A percentile compares a stretch with the other conserved stretches of the same genome.
Evolutionary conservation across 2,113 vertebrate species (phyloP).

Genomic region (Lucifuga dentata): DNA sequence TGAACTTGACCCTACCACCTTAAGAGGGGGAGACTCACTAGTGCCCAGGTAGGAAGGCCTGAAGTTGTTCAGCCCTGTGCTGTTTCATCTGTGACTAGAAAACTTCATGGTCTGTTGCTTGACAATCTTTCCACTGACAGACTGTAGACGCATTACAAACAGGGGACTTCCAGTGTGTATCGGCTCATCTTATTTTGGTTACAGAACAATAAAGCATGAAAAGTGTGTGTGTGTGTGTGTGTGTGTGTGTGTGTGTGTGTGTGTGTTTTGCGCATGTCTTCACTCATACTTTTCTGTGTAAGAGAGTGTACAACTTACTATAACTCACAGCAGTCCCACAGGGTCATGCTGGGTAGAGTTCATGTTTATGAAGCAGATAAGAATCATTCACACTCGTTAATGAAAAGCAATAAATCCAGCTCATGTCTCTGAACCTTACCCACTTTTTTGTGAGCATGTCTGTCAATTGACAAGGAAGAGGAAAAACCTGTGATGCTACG

Average conservation of each 20-base stretch:
- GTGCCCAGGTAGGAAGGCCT: conserved; percentile 90
- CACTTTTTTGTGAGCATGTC: background rate
- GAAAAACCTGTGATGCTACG: no score
- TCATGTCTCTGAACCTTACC: background rate
- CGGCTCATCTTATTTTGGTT: conserved; percentile 5
- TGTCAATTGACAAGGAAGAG: no score
- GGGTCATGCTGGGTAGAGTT: background rate
- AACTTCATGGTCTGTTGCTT: background rate
- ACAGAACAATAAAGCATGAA: conserved; percentile 19
- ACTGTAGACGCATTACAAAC: background rate
- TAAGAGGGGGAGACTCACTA: conserved; percentile 96
- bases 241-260: background rate
- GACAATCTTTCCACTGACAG: conserved; percentile 37
- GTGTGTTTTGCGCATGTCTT: no score
- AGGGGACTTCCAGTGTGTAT: conserved; percentile 33
- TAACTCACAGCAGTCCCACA: background rate
- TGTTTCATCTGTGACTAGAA: background rate
- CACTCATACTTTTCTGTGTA: no score
- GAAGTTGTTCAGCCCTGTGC: background rate
- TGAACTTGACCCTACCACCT: conserved; percentile 95
- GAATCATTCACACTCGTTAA: no score
- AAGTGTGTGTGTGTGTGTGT: background rate
- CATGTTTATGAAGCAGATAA: background rate
- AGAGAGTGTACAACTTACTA: background rate
- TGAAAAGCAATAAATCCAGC: no score